phyloP scores from a whole-genome alignment of 2,888 invertebrate species.

The Standfussiana lucernea region DNA sequence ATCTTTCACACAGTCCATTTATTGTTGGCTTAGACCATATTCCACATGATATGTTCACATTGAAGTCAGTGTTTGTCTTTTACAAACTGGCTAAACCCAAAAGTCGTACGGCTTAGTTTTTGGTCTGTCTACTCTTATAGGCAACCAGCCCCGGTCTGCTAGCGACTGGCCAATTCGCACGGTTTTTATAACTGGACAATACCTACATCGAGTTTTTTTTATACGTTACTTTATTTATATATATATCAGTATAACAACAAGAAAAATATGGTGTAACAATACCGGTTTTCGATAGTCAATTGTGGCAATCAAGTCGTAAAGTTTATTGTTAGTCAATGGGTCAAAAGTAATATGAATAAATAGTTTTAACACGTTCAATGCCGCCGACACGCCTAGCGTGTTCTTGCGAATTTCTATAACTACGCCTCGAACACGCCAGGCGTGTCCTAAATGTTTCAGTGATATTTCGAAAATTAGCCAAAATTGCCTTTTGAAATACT shows the following conservation, averaged over 20 bases:
- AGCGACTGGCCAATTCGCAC: neutral
- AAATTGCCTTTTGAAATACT: no score
- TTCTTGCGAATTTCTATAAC: no score
- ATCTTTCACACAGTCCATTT: neutral
- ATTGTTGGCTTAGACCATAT: no score
- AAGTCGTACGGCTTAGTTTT: no score
- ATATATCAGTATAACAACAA: no score
- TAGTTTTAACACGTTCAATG: no score
- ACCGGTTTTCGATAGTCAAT: conserved; percentile 40
- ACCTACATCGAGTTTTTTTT: neutral
- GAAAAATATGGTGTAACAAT: conserved; percentile 43
- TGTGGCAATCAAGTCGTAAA: conserved; percentile 17
- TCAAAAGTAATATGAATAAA: neutral
- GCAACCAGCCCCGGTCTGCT: neutral
- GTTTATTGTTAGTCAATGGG: neutral
- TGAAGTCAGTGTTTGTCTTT: neutral
- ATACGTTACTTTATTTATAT: neutral
- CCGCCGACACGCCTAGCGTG: no score
- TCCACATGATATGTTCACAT: neutral
- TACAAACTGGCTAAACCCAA: no score
- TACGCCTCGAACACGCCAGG: no score
- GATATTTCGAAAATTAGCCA: no score
- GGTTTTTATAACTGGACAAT: neutral
- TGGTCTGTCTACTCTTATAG: no score
- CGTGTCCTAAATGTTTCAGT: no score